Base-by-base conservation (phyloP, 2,797 vertebrate species). In the Lagothrix lagotricha region DNA sequence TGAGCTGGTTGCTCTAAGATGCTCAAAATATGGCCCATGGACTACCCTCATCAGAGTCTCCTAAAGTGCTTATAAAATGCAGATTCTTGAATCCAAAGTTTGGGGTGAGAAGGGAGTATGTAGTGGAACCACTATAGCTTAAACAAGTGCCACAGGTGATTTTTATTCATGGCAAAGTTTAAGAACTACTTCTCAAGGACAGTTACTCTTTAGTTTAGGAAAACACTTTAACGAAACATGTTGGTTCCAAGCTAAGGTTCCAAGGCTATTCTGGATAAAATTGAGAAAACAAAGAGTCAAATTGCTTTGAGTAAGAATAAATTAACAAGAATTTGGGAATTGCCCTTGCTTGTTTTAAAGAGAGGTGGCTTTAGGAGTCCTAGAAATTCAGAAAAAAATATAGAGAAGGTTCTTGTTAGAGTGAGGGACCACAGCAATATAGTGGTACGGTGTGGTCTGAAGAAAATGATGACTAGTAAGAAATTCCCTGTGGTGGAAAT, bases 361-460 rank as follows among this genome's bases (percentile, higher is more conserved):
- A 5, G 9, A 77, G 1, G 19, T 75, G 7, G 24, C 33, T 88
- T 73, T 28, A 87, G 12, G 20, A 12, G 7, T 85, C 41, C 52
- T 44, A 90, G 15, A 70, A 95, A 96, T 83, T 94, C 24, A 90
- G 26, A 52, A 95, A 97, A 97, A 97, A 95, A 64, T 33, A 4
- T 58, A 17, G 50, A 81, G 20, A 91, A 87, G 5, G 1, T 41
- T 93, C 36, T 94, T 94, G 2, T 54, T 82, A 85, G 58, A 79
- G 30, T 77, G 48, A 88, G 36, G 22, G 39, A 76, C 26, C 26
- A 75, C 36, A 87, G 57, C 22, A 70, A 96, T 70, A 93, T 2
- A 20, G 33, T 81, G 61, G n/a, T 36, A 93, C 11, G 41, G 19
- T 79, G 7, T 46, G 26, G 6, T 87, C 12, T 72, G 28, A 96